Base-by-base conservation (phyloP, 30 jellyfish, hydroid and myxozoan species). In the Hydractinia echinata region DNA sequence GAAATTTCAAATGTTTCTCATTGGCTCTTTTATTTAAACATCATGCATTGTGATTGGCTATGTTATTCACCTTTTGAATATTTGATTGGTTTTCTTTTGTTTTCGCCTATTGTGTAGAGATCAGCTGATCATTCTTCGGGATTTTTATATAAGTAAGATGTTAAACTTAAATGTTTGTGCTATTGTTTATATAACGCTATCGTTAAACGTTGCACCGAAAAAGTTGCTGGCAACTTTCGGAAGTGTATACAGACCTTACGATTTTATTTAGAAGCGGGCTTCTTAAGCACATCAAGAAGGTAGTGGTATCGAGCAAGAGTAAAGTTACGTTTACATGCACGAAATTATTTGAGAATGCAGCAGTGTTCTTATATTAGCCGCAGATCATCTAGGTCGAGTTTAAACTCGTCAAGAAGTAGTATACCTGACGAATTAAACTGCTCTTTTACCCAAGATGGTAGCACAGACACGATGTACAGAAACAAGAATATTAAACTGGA, bases 381-480 rank as follows among this genome's bases (percentile, higher is more conserved):
- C 53, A 60, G 85, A 19, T 53, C 39, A 44, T 77, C 72, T 55
- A 50, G 85, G 18, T 52, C 30, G 30, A 60, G 83, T 54, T 61
- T 61, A 5, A 80, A 67, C 87, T 58, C 87, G 48, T 79, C 87
- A 21, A 16, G 81, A 16, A 48, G 70, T 19, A 80, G 87, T 49
- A 52, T 80, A 19, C 87, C 87, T 50, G 87, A 80, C 49, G 87
- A 80, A 66, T 67, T 79, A 76, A 70, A 79, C 70, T 88, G 95
- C 77, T 82, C 96, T 70, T 84, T 86, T 76, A 89, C 98, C 74
- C 81, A 68, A 15, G 89, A 84, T 58, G 78, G 82, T 70, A 84
- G 66, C 55, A 71, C 54, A 20, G 73, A 76, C 70, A 72, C 94
- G 15, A 61, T 88, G 69, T 56, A 79, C 77, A 79, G 67, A 74